Evolutionary conservation across 2,888 invertebrate genomes (phyloP), one percentile per base, ranked within the genome.

Genomic region (Rhagonycha lutea): DNA sequence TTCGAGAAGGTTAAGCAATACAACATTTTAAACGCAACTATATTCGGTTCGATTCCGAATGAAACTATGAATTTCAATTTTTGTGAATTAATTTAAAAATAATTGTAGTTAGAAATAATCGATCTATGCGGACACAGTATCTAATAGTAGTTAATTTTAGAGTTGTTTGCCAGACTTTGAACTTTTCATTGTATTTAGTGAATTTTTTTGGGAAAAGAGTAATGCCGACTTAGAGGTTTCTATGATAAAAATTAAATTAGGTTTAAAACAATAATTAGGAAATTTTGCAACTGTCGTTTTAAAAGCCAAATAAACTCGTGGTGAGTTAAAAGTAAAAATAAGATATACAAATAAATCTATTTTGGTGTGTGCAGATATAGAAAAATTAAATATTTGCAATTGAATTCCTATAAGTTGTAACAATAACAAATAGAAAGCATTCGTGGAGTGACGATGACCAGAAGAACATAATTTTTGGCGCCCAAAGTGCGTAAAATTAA

Each of bases 401-500:
- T 18, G 63, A 65, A 72, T 67, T 72, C 71, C 63, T 47, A 67
- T 65, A 62, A 65, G n/a, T 26, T 28, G 47, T 68, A 68, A 68
- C 26, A 68, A 68, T 68, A 72, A 72, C 28, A 68, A 72, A 72
- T 68, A 67, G 12, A 32, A 47, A 47, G 47, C 47, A 18, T 23
- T 18, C 32, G 67, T 24, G 32, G 69, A 74, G 12, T 69, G 74
- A 74, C 70, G 70, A 69, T 61, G 60, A 14, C 70, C 76, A 76
- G 76, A 60, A 29, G 18, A 24, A 14, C 69, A 61, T 72, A 72
- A 72, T 75, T 75, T 72, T 28, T 61, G 63, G 61, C 72, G 26
- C 23, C 61, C 60, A 76, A 72, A 75, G 70, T 75, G 72, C 23
- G 75, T 76, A 71, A 75, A 75, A 69, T 69, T 65, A 69, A 72